Evolutionary conservation across 2,113 vertebrate species (phyloP), one percentile per base, ranked within the genome.

Genomic region (Rhinolophus sinicus): DNA sequence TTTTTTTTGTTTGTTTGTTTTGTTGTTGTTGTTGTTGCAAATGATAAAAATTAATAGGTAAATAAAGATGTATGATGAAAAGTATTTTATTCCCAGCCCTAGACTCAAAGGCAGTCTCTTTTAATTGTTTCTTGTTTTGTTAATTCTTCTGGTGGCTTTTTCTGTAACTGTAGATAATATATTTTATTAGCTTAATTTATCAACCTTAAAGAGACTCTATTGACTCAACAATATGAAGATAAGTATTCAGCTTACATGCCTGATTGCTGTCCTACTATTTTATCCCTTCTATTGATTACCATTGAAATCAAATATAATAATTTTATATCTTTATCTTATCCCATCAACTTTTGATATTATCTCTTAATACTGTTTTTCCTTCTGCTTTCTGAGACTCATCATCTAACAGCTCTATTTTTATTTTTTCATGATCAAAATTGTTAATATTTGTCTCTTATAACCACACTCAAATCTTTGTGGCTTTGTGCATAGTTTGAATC

Each of bases 351-450:
- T 38, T 87, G 26, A 88, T 52, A 67, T 62, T 64, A 64, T 47
- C 33, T 65, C 22, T 90, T 75, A 73, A 84, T 78, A 72, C 15
- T 87, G 35, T 60, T 83, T 82, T 91, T 28, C 54, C 8, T 80
- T 69, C 28, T 84, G 26, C 64, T 83, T 93, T 95, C 33, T 88
- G 52, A 75, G 44, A 86, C 24, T 64, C 62, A 85, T 67, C 16
- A 77, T 77, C 26, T 87, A 50, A 86, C 7, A 85, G 12, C 5
- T 83, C 35, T 35, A 33, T 85, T 90, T 96, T 93, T 90, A 73
- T 82, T 81, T 90, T 62, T n/a, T 13, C 22, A 44, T 67, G 6
- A 78, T 67, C 19, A 72, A 52, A 95, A 84, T 88, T 87, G 9
- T 93, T 77, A 77, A n/a, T 88, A 52, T 73, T 83, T 93, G 50